Conservation (phyloP, 2,797 vertebrate species). For the Gobionotothen gibberifrons region DNA sequence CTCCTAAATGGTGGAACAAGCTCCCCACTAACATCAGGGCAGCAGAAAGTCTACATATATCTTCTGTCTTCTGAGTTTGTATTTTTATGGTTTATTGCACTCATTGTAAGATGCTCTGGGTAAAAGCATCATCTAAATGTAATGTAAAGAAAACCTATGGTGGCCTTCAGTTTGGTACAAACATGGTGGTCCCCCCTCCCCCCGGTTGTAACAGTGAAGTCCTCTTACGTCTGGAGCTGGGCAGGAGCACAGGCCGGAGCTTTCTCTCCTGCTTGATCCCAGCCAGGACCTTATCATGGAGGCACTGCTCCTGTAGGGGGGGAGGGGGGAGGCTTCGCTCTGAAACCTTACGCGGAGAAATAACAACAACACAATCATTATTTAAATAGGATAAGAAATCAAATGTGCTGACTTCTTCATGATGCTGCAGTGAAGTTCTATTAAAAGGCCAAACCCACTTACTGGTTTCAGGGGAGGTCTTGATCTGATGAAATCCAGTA, state of each 20-base stretch:
- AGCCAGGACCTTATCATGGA: conserved; percentile 92
- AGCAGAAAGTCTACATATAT: too few species aligned
- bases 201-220: background rate
- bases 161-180: too few species aligned
- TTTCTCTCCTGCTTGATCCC: conserved; percentile 93
- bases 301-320: conserved; percentile 87
- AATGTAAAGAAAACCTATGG: too few species aligned
- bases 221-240: conserved; percentile 74
- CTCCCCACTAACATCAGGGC: too few species aligned
- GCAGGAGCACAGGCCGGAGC: conserved; percentile 86
- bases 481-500: conserved; percentile 96
- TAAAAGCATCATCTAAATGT: too few species aligned
- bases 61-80: too few species aligned
- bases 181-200: too few species aligned
- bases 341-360: conserved; percentile 82
- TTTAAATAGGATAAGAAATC: background rate
- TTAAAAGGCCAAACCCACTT: conserved; percentile 40
- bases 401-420: background rate
- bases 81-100: too few species aligned
- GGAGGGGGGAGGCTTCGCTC: conserved; percentile 90
- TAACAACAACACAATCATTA: background rate
- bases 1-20: too few species aligned
- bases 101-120: too few species aligned
- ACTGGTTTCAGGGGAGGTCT: conserved; percentile 95
- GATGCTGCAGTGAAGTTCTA: background rate